Percentiles rank a stretch among this genome's conserved stretches.
These are phyloP conservation scores for Oreochromis aureus DNA, from an alignment of 2,113 vertebrate species.

Conservation along the genomic window DNA sequence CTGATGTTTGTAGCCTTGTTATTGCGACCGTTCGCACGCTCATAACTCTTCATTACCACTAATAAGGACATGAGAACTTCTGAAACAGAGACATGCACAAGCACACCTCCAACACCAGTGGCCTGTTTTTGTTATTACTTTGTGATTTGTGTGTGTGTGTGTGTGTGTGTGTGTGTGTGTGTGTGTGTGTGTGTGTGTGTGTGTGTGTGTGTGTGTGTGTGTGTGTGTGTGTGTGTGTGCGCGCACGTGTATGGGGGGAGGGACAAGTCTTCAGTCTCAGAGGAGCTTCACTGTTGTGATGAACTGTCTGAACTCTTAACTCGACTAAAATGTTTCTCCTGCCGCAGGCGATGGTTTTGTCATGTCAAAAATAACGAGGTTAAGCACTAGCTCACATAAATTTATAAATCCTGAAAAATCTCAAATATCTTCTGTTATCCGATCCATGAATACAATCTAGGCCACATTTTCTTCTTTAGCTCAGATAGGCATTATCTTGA, in stretches of 20 bases:
- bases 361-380: conserved; percentile 24
- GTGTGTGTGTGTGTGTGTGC: neutral
- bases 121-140: neutral
- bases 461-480: neutral
- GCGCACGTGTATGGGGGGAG: neutral
- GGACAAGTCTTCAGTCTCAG: neutral
- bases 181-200: neutral
- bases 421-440: neutral
- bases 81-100: neutral
- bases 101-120: neutral
- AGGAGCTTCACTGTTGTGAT: neutral
- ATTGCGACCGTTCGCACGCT: conserved; percentile 27
- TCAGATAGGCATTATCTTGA: conserved; percentile 27
- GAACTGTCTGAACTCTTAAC: neutral
- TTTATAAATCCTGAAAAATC: conserved; percentile 9
- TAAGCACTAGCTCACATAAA: neutral
- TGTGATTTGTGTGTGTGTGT: neutral
- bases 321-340: neutral
- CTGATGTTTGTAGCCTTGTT: conserved; percentile 39
- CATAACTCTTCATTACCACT: conserved; percentile 52
- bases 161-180: neutral
- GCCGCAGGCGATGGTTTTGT: neutral
- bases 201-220: neutral
- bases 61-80: conserved; percentile 34
- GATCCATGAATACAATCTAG: neutral